Base-by-base conservation (phyloP, 2,888 invertebrate genomes). In the Toxonevra muliebris region DNA sequence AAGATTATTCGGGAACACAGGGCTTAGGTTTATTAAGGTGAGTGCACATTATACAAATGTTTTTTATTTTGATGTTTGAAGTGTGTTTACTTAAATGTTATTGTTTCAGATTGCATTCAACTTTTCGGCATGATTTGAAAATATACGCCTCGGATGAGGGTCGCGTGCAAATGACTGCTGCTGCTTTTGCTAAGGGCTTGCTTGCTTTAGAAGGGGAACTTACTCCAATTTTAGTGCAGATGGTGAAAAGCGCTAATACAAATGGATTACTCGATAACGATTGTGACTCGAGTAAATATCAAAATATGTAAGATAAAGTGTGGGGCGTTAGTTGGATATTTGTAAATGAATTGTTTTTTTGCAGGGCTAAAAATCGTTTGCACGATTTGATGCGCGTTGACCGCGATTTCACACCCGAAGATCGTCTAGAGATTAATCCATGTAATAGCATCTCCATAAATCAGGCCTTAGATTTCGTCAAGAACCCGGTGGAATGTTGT, bases 121-220 rank as follows among this genome's bases (percentile, higher is more conserved):
- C 99, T 0, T 99, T 97, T 87, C 92, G 99, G 0, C 98, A 99
- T 85, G 99, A 99, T 85, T 88, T 99, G 69, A 99, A 99, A 88
- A 99, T 99, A 77, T 99, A 99, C 86, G 98, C 99, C 0, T 98
- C 98, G 0, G 99, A 99, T 85, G 99, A 99, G 85, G 99, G 99
- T 2, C 89, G 99, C 66, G 99, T 99, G 2, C 99, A 99, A 86
- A 99, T 99, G 98, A 99, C 99, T 0, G 99, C 99, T 0, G 99
- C 99, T 0, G 99, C 99, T 1, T 99, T 99, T 86, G 97, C 99
- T 2, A 99, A 98, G 87, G 99, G 99, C 0, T 87, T 99, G 42
- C 87, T 99, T 10, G 99, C 99, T 0, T 84, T 99, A 61, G 99
- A 99, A 85, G 99, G 99, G 0, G 98, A 99, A 86, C 88, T 99